Percentiles rank a stretch among this genome's conserved stretches.
Conservation (phyloP, 2,797 vertebrate genomes). For the Rhynchotus rufescens region DNA sequence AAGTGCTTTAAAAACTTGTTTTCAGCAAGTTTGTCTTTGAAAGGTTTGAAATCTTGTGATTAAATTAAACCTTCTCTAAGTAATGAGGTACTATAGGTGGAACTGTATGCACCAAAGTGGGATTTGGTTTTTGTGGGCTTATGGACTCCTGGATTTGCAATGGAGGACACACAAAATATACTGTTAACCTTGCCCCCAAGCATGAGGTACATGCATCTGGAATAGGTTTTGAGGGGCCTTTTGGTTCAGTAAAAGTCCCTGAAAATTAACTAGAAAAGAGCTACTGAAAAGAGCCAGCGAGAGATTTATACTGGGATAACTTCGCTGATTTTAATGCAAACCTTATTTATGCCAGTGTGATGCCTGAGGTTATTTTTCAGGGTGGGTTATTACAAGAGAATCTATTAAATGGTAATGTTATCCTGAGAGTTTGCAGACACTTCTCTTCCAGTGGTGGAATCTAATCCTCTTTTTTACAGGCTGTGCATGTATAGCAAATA, state of each 20-base stretch:
- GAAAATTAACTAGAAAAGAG: neutral
- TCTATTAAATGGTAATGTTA: neutral
- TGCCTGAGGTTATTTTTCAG: neutral
- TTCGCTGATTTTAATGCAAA: neutral
- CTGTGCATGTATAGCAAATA: neutral
- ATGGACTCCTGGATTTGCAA: neutral
- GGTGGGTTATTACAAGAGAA: neutral
- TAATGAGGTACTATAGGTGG: neutral
- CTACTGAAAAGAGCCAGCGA: neutral
- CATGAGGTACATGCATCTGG: neutral
- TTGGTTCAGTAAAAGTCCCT: neutral
- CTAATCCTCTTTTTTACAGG: neutral
- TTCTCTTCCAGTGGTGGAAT: neutral
- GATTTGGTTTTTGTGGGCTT: no score
- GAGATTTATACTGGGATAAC: neutral
- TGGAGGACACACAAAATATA: no score
- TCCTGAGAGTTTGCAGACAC: neutral
- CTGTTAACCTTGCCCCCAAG: neutral
- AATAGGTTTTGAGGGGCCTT: neutral
- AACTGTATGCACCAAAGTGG: no score
- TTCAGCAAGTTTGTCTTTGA: no score
- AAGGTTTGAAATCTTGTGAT: neutral
- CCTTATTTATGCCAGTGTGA: neutral
- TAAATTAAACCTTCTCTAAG: neutral
- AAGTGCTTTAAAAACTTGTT: neutral